phyloP scores from a whole-genome alignment of 2,113 vertebrate genomes.

The Xenopus laevis region DNA sequence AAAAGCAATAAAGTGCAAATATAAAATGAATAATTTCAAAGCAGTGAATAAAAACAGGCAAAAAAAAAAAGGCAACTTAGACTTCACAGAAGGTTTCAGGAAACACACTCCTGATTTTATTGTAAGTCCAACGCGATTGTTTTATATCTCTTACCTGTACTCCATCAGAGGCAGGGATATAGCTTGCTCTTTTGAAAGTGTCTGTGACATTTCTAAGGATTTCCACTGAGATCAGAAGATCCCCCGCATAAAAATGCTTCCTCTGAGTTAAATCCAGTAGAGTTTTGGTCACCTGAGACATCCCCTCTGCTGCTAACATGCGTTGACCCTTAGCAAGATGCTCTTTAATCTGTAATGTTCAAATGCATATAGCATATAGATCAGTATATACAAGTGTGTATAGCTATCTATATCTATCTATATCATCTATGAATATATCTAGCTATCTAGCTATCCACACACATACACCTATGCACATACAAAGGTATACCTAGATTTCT shows the following conservation, averaged over 20 bases:
- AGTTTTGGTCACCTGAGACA: slow-evolving; percentile 97
- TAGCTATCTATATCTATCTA: no score
- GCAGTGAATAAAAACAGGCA: no score
- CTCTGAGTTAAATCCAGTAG: slow-evolving; percentile 94
- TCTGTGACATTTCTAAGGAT: slow-evolving; percentile 97
- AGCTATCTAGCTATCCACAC: no score
- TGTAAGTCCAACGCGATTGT: slow-evolving; percentile 14
- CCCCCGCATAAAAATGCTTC: slow-evolving; percentile 93
- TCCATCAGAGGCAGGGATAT: slow-evolving; percentile 92
- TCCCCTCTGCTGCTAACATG: slow-evolving; percentile 88
- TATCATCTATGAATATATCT: no score
- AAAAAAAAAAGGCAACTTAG: no score
- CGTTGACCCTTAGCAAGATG: slow-evolving; percentile 95
- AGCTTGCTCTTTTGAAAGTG: slow-evolving; percentile 95
- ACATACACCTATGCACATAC: no score
- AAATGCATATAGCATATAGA: slow-evolving; percentile 19
- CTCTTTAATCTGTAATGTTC: slow-evolving; percentile 81
- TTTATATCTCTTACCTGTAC: slow-evolving; percentile 82
- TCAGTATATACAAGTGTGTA: background rate
- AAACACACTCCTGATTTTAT: no score
- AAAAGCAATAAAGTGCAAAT: no score
- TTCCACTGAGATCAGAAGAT: slow-evolving; percentile 94
- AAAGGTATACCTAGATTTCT: no score
- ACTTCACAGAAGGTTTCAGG: no score
- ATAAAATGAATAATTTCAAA: no score